A percentile compares a stretch with the other conserved stretches of the same genome.
phyloP scores from a whole-genome alignment of 2,113 vertebrate species.

The Malurus elegans region DNA sequence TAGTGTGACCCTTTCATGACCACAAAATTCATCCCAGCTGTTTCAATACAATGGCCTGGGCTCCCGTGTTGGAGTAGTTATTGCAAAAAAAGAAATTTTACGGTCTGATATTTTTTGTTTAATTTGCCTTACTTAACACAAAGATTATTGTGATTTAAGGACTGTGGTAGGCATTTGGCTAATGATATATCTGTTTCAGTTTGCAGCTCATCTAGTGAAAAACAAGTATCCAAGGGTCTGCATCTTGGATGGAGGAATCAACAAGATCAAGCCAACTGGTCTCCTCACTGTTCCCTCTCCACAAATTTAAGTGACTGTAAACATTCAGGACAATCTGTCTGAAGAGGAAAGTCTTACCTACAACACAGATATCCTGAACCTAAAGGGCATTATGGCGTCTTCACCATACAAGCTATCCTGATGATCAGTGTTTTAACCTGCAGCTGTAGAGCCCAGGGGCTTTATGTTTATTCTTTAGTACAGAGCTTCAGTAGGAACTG shows the following conservation, averaged over 20 bases:
- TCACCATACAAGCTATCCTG: background rate
- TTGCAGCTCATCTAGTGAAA: conserved; percentile 91
- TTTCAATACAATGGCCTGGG: background rate
- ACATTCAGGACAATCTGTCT: background rate
- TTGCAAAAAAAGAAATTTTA: background rate
- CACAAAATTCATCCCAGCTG: background rate
- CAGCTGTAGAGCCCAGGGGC: background rate
- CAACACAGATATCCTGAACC: background rate
- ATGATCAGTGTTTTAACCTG: background rate
- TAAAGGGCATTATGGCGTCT: background rate
- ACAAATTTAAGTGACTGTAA: conserved; percentile 81
- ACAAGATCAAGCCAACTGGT: conserved; percentile 95
- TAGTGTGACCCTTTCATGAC: background rate
- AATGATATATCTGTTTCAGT: conserved; percentile 73
- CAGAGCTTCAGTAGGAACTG: background rate
- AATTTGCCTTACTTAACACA: background rate
- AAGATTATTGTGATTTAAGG: background rate
- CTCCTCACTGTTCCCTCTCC: conserved; percentile 94
- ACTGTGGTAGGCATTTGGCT: background rate
- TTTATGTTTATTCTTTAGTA: background rate
- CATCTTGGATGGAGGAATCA: conserved; percentile 94
- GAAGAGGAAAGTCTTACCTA: background rate
- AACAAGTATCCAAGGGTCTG: conserved; percentile 90
- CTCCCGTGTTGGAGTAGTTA: background rate
- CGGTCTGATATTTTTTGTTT: background rate